Conservation (phyloP, 2,888 invertebrate species). For the Leptinotarsa rubiginosa region DNA sequence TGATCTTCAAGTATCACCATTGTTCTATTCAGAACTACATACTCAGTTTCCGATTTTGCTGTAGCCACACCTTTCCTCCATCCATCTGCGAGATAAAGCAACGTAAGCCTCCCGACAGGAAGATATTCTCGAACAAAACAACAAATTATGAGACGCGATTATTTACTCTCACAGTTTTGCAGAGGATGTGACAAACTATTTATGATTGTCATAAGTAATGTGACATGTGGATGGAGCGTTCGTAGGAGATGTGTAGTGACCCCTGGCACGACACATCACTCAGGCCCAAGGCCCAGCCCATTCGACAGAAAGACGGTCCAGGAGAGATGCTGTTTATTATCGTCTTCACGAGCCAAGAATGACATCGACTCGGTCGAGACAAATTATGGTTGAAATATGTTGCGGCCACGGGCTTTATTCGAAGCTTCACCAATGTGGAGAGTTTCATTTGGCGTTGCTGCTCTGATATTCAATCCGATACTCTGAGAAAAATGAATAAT, state of each 20-base stretch:
- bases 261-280: conserved; percentile 39
- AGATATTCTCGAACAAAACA: conserved; percentile 41
- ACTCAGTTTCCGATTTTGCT: neutral
- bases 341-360: conserved; percentile 35
- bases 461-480: neutral
- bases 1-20: neutral
- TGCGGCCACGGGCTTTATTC: conserved; percentile 19
- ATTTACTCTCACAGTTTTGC: conserved; percentile 51
- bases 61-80: conserved; percentile 11
- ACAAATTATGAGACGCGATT: conserved; percentile 47
- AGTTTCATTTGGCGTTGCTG: neutral
- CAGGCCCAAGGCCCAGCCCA: conserved; percentile 43
- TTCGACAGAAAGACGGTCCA: conserved; percentile 36
- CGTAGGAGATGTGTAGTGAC: conserved; percentile 39
- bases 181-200: conserved; percentile 53
- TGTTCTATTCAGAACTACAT: neutral
- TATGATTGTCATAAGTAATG: conserved; percentile 54
- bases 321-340: conserved; percentile 41
- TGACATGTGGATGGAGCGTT: conserved; percentile 47
- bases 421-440: neutral
- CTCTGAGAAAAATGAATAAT: neutral
- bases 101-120: conserved; percentile 14
- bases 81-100: conserved; percentile 4
- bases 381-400: conserved; percentile 50
- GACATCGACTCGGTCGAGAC: conserved; percentile 42